Percentiles rank a stretch among this genome's conserved stretches.
Conservation (phyloP, 2,113 vertebrate genomes). For the Elaphurus davidianus region DNA sequence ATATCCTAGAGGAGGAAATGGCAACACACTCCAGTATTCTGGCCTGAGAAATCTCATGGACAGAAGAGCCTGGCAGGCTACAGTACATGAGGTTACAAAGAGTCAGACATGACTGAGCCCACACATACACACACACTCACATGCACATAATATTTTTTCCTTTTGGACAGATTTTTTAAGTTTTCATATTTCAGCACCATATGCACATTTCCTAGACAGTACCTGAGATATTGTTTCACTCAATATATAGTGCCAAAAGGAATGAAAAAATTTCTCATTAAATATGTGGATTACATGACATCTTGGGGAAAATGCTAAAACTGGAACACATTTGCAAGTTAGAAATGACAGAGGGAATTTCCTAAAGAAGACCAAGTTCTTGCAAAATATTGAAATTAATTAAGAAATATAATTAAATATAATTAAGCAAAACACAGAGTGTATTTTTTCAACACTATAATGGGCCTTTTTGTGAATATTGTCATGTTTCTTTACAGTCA, state of each 20-base stretch:
- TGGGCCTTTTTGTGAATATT: not conserved
- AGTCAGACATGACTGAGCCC: accelerated
- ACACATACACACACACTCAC: no score
- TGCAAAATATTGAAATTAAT: not conserved
- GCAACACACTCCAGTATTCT: not conserved
- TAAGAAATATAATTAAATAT: not conserved
- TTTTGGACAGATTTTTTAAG: not conserved
- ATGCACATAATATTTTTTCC: not conserved
- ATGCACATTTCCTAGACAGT: not conserved
- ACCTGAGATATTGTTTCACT: not conserved
- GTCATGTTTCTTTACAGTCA: not conserved
- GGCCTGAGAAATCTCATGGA: not conserved
- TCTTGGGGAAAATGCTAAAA: not conserved
- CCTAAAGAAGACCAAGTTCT: not conserved
- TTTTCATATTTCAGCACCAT: not conserved
- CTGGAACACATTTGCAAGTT: not conserved
- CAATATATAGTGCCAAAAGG: not conserved
- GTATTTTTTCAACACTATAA: not conserved
- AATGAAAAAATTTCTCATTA: not conserved
- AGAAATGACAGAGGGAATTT: not conserved
- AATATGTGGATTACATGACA: not conserved
- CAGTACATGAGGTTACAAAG: not conserved
- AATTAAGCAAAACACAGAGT: not conserved
- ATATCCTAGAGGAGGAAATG: not conserved
- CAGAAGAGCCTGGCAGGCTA: not conserved